Base-by-base conservation (phyloP, 2,888 invertebrate genomes). In the Drosophila falleni region DNA sequence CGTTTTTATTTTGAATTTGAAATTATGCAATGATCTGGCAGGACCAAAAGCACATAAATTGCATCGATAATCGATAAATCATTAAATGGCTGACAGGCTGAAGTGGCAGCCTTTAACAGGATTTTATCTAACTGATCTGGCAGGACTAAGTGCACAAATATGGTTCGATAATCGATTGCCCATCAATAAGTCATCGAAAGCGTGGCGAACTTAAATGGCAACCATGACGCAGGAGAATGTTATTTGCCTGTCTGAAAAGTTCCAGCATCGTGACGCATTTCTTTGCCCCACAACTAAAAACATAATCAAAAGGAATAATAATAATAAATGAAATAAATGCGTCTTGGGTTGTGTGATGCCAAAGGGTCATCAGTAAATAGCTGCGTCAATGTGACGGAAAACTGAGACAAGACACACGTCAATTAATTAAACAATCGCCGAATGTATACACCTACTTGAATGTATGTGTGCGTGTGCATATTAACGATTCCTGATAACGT, bases 321-420 rank as follows among this genome's bases (percentile, higher is more conserved):
- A 35, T 5, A 41, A 23, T 23, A 47, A 67, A 46, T 44, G 10
- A 42, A 37, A 62, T 58, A 47, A 65, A 55, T 54, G 53, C 64
- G 73, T 26, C 46, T 61, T 54, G 33, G 16, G 39, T 54, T 61
- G 42, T 16, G 46, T n/a, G 33, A 15, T 62, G 74, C 58, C 74
- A 64, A 78, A 58, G 44, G 75, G 79, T 74, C 76, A 74, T 65
- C 74, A 74, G 41, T 16, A 62, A 60, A 60, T 41, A 46, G 65
- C 64, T 78, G 15, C 76, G 76, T 74, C 76, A 77, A 78, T 78
- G 62, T 65, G 76, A 78, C 65, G 78, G 74, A 65, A 73, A 78
- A 62, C 78, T 59, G 74, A 72, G 63, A 78, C 73, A 50, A 61
- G 68, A 54, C 61, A 54, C 61, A 51, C 44, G 46, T 64, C 65